Conservation (phyloP, 1,140 invertebrate species). For the Druon quercuslanigerum region DNA sequence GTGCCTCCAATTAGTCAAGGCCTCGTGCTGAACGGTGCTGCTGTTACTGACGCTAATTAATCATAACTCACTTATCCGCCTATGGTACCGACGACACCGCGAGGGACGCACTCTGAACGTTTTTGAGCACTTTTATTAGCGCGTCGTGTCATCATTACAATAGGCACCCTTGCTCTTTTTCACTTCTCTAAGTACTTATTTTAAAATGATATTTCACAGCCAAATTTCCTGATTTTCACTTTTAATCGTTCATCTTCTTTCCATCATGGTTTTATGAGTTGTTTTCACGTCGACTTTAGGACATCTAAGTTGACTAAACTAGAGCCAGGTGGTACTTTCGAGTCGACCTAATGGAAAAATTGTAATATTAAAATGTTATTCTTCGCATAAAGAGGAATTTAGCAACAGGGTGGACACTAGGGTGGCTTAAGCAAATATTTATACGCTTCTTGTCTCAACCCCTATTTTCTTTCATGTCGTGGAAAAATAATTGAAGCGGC, state of each 20-base stretch:
- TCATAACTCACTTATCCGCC: conserved; percentile 24
- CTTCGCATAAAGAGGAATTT: no score
- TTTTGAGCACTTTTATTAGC: conserved; percentile 25
- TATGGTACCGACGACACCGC: conserved; percentile 25
- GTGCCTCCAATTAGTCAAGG: conserved; percentile 16
- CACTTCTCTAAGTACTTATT: neutral
- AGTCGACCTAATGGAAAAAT: neutral
- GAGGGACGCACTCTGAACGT: conserved; percentile 7
- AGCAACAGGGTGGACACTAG: no score
- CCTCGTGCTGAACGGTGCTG: conserved; percentile 10
- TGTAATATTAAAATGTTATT: neutral
- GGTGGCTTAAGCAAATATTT: no score
- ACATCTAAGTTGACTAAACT: neutral
- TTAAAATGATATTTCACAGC: conserved; percentile 16
- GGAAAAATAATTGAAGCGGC: no score
- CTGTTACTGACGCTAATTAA: conserved; percentile 6
- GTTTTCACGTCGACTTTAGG: neutral
- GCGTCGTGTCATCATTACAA: conserved; percentile 23
- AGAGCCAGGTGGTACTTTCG: neutral
- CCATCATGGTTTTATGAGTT: neutral
- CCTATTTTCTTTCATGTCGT: no score
- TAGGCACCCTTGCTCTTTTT: conserved; percentile 13
- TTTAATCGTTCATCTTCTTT: neutral
- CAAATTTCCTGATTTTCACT: conserved; percentile 15
- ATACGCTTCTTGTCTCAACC: no score